These are phyloP conservation scores for Ophonus ardosiacus DNA, from an alignment of 2,888 invertebrate species.

Conservation along the genomic window DNA sequence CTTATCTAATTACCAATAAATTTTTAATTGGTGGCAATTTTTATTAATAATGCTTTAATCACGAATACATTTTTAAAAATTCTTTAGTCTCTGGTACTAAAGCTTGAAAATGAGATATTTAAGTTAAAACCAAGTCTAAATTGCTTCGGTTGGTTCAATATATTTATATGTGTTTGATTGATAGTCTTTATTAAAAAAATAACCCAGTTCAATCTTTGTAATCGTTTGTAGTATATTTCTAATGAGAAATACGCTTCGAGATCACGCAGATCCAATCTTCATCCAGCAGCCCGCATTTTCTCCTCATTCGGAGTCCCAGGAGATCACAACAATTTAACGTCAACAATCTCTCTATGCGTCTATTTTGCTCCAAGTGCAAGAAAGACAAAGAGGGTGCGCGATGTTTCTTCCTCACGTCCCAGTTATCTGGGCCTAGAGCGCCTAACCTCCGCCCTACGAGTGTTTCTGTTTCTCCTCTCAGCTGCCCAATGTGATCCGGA, in stretches of 20 bases:
- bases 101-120: no score
- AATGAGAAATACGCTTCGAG: background rate
- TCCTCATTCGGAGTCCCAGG: background rate
- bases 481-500: slow-evolving; percentile 33
- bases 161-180: background rate
- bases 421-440: slow-evolving; percentile 12
- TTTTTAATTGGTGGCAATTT: no score
- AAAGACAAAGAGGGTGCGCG: slow-evolving; percentile 20
- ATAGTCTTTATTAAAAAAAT: background rate
- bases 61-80: no score
- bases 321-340: slow-evolving; percentile 36
- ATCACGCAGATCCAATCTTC: background rate
- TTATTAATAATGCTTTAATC: no score
- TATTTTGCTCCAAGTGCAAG: slow-evolving; percentile 32
- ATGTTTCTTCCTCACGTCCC: slow-evolving; percentile 8
- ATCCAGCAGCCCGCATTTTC: slow-evolving; percentile 4
- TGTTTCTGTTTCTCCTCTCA: slow-evolving; percentile 33
- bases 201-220: background rate
- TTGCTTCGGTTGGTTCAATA: background rate
- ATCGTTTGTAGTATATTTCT: background rate
- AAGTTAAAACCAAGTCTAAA: no score
- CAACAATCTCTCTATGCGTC: slow-evolving; percentile 42
- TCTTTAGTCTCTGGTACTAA: no score
- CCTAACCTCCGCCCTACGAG: background rate
- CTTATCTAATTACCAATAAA: no score